Evolutionary conservation across 1,140 invertebrate genomes (phyloP).

Genomic region (Paracyclopina nana): DNA sequence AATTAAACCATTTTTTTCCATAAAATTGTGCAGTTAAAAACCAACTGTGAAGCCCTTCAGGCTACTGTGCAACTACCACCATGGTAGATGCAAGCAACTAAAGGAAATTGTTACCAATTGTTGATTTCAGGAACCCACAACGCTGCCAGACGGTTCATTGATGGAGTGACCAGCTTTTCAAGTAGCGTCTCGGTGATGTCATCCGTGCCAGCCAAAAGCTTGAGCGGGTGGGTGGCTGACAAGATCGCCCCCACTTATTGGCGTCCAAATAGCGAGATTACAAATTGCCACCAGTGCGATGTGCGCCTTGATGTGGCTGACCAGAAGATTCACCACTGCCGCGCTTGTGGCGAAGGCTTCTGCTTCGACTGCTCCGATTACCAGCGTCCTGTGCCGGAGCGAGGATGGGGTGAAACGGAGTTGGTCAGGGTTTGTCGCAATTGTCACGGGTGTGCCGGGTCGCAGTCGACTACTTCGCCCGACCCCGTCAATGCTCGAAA

Average conservation of each 20-base stretch:
- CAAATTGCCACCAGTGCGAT: slow-evolving; percentile 26
- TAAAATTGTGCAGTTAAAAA: too few species aligned
- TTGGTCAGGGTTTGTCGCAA: slow-evolving; percentile 46
- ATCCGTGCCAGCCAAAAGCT: slow-evolving; percentile 42
- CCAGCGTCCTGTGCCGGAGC: slow-evolving; percentile 37
- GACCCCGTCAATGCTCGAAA: slow-evolving; percentile 39
- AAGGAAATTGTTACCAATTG: too few species aligned
- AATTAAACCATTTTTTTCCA: too few species aligned
- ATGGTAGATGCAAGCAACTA: too few species aligned
- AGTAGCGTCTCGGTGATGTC: slow-evolving; percentile 45
- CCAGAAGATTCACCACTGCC: slow-evolving; percentile 51
- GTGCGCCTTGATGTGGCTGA: slow-evolving; percentile 39
- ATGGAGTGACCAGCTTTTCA: slow-evolving; percentile 46
- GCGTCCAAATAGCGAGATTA: slow-evolving; percentile 54
- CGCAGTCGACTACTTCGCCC: slow-evolving; percentile 40
- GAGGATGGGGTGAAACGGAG: slow-evolving; percentile 36
- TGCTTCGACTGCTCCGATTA: slow-evolving; percentile 41
- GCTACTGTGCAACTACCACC: too few species aligned
- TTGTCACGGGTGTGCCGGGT: slow-evolving; percentile 45
- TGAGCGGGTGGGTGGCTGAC: slow-evolving; percentile 52
- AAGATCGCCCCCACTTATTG: slow-evolving; percentile 57
- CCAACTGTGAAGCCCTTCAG: too few species aligned
- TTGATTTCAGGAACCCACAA: slow-evolving; percentile 34
- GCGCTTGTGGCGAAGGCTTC: slow-evolving; percentile 52
- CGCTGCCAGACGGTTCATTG: slow-evolving; percentile 50